These are phyloP conservation scores for Picus viridis DNA, from an alignment of 2,797 vertebrate genomes.

Conservation along the genomic window DNA sequence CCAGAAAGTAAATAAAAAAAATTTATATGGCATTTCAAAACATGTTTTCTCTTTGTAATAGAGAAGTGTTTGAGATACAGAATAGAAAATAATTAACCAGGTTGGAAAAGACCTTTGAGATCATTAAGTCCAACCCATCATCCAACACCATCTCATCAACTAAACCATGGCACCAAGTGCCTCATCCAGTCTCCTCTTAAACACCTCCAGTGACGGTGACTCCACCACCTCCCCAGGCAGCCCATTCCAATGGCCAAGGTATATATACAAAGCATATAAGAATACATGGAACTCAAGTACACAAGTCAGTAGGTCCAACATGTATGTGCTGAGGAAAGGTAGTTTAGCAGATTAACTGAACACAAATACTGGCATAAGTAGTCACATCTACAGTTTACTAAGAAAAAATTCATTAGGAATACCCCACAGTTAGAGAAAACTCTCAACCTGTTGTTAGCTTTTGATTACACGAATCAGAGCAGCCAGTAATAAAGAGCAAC, in stretches of 20 bases:
- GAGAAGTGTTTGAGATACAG: neutral
- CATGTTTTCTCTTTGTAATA: neutral
- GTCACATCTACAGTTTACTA: neutral
- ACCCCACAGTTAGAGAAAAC: neutral
- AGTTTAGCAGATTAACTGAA: neutral
- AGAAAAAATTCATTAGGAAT: neutral
- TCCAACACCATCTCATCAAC: too few species aligned
- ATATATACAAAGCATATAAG: neutral
- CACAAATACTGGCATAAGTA: neutral
- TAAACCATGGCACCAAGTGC: too few species aligned
- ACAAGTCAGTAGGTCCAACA: neutral
- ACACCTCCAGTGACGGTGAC: too few species aligned
- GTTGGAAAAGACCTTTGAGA: too few species aligned
- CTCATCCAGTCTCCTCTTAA: too few species aligned
- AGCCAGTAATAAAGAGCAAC: neutral
- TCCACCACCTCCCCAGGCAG: too few species aligned
- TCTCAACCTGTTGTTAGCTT: neutral
- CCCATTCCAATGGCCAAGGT: too few species aligned
- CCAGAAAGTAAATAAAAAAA: neutral
- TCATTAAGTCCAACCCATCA: too few species aligned
- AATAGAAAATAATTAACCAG: too few species aligned
- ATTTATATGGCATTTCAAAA: neutral
- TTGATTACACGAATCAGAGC: slow-evolving; percentile 2
- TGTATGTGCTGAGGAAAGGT: neutral
- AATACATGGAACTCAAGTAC: neutral